Percentiles rank a stretch among this genome's conserved stretches.
Evolutionary conservation across 2,888 invertebrate genomes (phyloP).

Genomic region (Caenorhabditis macrosperma): DNA sequence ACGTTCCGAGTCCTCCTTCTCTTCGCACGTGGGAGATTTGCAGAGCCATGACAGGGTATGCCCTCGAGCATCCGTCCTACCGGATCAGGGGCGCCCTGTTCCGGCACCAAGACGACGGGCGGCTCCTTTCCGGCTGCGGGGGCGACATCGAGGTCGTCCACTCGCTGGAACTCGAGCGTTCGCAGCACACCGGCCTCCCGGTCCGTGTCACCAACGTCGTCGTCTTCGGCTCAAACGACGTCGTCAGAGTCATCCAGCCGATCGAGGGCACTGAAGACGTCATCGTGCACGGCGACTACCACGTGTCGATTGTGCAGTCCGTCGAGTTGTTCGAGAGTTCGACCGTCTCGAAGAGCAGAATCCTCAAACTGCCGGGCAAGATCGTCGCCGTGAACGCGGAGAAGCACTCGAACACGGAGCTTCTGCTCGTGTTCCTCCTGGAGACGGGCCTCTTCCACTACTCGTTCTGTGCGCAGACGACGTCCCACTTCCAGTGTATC

Average conservation of each 20-base stretch:
- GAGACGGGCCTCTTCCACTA: conserved; percentile 66
- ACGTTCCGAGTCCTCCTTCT: conserved; percentile 4
- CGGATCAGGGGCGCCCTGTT: conserved; percentile 61
- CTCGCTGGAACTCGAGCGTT: conserved; percentile 58
- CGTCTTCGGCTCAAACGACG: conserved; percentile 65
- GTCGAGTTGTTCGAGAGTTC: conserved; percentile 61
- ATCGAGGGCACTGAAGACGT: conserved; percentile 64
- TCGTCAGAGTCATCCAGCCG: conserved; percentile 48
- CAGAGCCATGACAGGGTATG: conserved; percentile 62
- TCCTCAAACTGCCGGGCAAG: conserved; percentile 56
- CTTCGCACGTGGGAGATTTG: no score
- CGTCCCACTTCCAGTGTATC: conserved; percentile 60
- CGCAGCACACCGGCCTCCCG: conserved; percentile 65
- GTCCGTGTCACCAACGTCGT: conserved; percentile 62
- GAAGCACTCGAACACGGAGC: conserved; percentile 65
- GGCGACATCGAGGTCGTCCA: conserved; percentile 67
- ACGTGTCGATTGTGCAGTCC: conserved; percentile 59
- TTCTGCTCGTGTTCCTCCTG: conserved; percentile 61
- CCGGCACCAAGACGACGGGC: conserved; percentile 61
- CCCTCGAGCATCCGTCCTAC: conserved; percentile 59
- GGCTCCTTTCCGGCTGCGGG: conserved; percentile 66
- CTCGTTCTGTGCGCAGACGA: conserved; percentile 60
- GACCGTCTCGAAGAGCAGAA: conserved; percentile 46
- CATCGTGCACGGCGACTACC: conserved; percentile 58
- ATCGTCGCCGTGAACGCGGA: conserved; percentile 63